Evolutionary conservation across 2,888 invertebrate species (phyloP), one percentile per base, ranked within the genome.

Genomic region (Trissolcus brochymenae): DNA sequence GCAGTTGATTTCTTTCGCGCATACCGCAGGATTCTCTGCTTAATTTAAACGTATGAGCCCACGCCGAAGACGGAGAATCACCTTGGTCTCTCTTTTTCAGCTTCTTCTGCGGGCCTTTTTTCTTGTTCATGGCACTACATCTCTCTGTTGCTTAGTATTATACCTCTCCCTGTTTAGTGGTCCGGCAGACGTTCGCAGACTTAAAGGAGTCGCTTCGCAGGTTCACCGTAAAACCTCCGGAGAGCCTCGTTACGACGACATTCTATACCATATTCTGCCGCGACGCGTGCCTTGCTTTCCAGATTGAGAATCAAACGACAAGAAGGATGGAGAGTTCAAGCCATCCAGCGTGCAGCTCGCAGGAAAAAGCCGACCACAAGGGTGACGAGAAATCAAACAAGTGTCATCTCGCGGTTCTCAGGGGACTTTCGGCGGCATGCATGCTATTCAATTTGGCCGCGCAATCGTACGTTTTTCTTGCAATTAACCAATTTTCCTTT

Each of bases 251-350:
- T 89, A 88, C 87, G 87, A 86, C 86, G 88, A 85, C 88, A 88
- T 88, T 88, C 88, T 88, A 83, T 84, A 35, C 35, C 82, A 83
- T 81, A 71, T 64, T 71, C 84, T 81, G 82, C 81, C 82, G 83
- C 85, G 87, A 88, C 88, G 88, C 88, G 88, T 89, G 88, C 87
- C 88, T 87, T 88, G 88, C 88, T 86, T 89, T 85, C 87, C 82
- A 85, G 88, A 89, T 89, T 86, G 86, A 81, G 84, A 81, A 84
- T 82, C 84, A 79, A 82, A 79, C 79, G 77, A 71, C 70, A 64
- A 75, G 77, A 78, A 78, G 75, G 65, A 60, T 40, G 56, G 68
- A 54, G 61, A 41, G 60, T 59, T 51, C 55, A 51, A 70, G 65
- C 49, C 43, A 65, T 61, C 59, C 72, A 55, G 68, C 68, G 72